phyloP scores from a whole-genome alignment of 2,797 vertebrate genomes.

The Mastacembelus armatus region DNA sequence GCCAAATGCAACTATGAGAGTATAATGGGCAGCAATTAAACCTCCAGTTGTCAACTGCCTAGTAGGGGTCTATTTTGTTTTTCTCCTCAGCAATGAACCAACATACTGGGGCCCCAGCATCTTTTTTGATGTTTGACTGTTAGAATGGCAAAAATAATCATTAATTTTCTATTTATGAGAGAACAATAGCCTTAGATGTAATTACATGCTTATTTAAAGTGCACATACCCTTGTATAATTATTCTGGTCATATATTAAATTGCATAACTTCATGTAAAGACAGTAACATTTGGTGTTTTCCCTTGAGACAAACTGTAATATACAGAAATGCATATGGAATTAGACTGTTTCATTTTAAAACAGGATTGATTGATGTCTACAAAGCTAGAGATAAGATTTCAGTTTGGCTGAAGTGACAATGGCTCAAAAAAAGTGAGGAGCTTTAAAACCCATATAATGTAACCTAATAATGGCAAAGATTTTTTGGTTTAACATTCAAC shows the following conservation, averaged over 20 bases:
- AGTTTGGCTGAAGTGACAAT: slow-evolving; percentile 38
- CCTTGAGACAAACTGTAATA: slow-evolving; percentile 28
- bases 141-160: slow-evolving; percentile 4
- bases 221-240: slow-evolving; percentile 28
- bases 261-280: slow-evolving; percentile 12
- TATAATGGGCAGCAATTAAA: slow-evolving; percentile 20
- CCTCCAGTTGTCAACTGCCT: slow-evolving; percentile 14
- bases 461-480: slow-evolving; percentile 45
- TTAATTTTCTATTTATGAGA: neutral
- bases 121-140: slow-evolving; percentile 19
- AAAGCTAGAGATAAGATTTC: slow-evolving; percentile 36
- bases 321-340: slow-evolving; percentile 7
- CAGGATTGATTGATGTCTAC: slow-evolving; percentile 10
- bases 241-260: slow-evolving; percentile 31
- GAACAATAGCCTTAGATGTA: slow-evolving; percentile 3
- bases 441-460: slow-evolving; percentile 40
- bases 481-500: slow-evolving; percentile 49
- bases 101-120: neutral
- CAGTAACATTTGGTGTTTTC: slow-evolving; percentile 16
- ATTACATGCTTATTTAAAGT: slow-evolving; percentile 36
- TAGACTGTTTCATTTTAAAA: slow-evolving; percentile 44
- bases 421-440: slow-evolving; percentile 39
- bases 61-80: slow-evolving; percentile 3
- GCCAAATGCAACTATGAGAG: slow-evolving; percentile 18
- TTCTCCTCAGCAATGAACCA: slow-evolving; percentile 6